Base-by-base conservation (phyloP, 2,888 invertebrate species). In the Meteorus cinctellus region DNA sequence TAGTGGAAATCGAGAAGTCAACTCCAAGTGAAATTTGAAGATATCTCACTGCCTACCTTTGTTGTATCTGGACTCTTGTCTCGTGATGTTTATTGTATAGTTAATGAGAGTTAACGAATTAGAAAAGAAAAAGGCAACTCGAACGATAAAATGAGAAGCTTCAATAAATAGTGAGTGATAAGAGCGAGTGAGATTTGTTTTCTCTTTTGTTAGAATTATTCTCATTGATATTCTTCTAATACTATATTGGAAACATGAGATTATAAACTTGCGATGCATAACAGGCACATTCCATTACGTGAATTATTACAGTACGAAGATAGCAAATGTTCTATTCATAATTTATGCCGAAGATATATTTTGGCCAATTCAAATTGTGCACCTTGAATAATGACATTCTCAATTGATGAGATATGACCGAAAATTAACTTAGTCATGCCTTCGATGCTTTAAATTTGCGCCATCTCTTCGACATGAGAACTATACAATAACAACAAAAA, bases 271-370 rank as follows among this genome's bases (percentile, higher is more conserved):
- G 60, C 68, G 76, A 78, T 78, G 79, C 79, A 79, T 69, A 76
- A 74, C 76, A 80, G 78, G 78, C 80, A 69, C 78, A 80, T 80
- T 80, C 80, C 80, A 78, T 72, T 71, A 68, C 72, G 65, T 74
- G 77, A 66, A 62, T 70, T 70, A 60, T 60, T 10, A 41, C 27
- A 67, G 48, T 67, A 68, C 14, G 2, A 51, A 69, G 8, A 55
- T 19, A 69, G 24, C 51, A 31, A 59, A 55, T 36, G 24, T 31
- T 12, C 34, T 41, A 55, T 19, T n/a, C 34, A 59, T 31, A 5
- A 55, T 16, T 68, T 5, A 68, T 68, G 19, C 27, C 41, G 41
- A 41, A n/a, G 14, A 36, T 31, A n/a, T 10, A 14, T 31, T n/a
- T 63, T n/a, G 34, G 29, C 2, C 34, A 66, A 27, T 34, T 36